Conservation (phyloP, 2,113 vertebrate genomes). For the Tachuris rubrigastra region DNA sequence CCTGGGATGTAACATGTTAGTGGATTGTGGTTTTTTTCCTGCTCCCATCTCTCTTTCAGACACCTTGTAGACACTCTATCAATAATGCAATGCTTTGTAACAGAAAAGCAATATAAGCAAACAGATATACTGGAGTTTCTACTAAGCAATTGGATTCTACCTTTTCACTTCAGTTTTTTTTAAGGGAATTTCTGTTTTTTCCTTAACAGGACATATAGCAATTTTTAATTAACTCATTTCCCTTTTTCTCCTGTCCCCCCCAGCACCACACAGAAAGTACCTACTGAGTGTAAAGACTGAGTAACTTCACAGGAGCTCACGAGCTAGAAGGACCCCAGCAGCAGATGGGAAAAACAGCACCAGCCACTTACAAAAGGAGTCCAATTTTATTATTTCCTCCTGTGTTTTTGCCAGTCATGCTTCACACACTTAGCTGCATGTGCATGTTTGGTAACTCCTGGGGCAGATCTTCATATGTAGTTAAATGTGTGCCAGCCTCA, state of each 20-base stretch:
- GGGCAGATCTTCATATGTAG: background rate
- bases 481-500: background rate
- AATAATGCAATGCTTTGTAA: slow-evolving; percentile 2
- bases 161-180: background rate
- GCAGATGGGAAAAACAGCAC: background rate
- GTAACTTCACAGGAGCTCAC: background rate
- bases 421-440: background rate
- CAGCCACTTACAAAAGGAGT: background rate
- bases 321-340: background rate
- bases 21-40: background rate
- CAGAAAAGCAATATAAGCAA: slow-evolving; percentile 44
- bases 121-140: background rate
- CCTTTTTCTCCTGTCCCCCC: background rate
- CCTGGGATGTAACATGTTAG: slow-evolving; percentile 16
- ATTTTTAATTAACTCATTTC: background rate
- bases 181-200: background rate
- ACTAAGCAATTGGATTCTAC: background rate
- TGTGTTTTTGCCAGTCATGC: background rate
- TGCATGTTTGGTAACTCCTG: background rate
- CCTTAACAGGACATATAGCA: background rate
- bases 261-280: background rate
- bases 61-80: slow-evolving; percentile 27
- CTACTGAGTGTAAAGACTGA: background rate
- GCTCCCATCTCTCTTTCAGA: slow-evolving; percentile 15
- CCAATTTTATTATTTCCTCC: background rate